Conservation (phyloP, 1,140 invertebrate species). For the Leguminivora glycinivorella region DNA sequence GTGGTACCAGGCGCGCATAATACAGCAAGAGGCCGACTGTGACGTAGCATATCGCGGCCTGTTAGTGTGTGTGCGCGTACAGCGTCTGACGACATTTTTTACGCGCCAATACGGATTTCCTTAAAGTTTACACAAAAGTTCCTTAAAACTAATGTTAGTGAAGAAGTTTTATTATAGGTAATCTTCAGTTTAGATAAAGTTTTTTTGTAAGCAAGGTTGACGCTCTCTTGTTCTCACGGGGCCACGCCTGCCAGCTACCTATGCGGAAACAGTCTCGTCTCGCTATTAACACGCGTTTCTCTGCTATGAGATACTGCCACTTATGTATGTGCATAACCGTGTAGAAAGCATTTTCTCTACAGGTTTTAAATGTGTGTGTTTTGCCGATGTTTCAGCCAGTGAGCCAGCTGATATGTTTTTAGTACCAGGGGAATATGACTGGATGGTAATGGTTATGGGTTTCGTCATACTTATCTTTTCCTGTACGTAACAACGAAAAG, state of each 20-base stretch:
- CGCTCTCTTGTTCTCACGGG: conserved; percentile 69
- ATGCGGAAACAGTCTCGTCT: conserved; percentile 73
- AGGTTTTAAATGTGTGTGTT: conserved; percentile 52
- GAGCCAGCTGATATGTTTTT: conserved; percentile 64
- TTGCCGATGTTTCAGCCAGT: conserved; percentile 53
- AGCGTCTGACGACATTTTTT: conserved; percentile 62
- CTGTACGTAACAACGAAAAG: conserved; percentile 15
- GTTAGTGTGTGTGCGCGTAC: conserved; percentile 59
- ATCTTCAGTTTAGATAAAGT: conserved; percentile 36
- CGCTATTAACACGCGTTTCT: conserved; percentile 74
- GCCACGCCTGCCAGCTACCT: conserved; percentile 61
- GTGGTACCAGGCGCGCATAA: conserved; percentile 68
- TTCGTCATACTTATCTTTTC: conserved; percentile 28
- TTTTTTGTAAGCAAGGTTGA: conserved; percentile 75
- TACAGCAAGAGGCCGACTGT: conserved; percentile 62
- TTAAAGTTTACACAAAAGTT: conserved; percentile 34
- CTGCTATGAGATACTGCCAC: conserved; percentile 73
- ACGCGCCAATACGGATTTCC: conserved; percentile 50
- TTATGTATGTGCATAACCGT: conserved; percentile 61
- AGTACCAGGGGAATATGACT: conserved; percentile 56
- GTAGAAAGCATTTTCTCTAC: conserved; percentile 60
- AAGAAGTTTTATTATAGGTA: background rate
- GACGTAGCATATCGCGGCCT: conserved; percentile 44
- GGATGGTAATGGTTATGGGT: conserved; percentile 34
- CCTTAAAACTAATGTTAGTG: background rate